A percentile compares a stretch with the other conserved stretches of the same genome.
Evolutionary conservation across 2,113 vertebrate species (phyloP).

Genomic region (Brachyhypopomus gauderio): DNA sequence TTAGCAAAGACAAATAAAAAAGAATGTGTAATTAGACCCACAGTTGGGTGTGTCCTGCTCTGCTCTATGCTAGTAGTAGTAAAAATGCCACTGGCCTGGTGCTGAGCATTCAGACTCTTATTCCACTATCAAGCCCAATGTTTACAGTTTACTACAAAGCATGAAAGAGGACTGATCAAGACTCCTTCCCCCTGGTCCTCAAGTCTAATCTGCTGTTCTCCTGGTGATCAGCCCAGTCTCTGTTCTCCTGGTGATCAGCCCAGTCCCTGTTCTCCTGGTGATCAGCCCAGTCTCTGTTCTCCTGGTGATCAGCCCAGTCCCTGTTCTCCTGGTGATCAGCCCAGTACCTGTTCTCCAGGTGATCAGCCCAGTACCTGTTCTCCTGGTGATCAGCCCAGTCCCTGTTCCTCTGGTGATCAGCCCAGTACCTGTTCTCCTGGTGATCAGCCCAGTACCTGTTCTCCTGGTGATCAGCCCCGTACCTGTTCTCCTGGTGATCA

Average conservation of each 20-base stretch:
- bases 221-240: constrained; percentile 60
- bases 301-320: constrained; percentile 60
- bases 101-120: not conserved
- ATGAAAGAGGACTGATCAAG: constrained; percentile 74
- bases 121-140: constrained; percentile 26
- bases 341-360: constrained; percentile 59
- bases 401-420: too few species aligned
- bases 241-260: constrained; percentile 64
- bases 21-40: not conserved
- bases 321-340: constrained; percentile 64
- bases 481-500: constrained; percentile 62
- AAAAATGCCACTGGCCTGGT: too few species aligned
- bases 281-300: constrained; percentile 64
- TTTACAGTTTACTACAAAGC: constrained; percentile 74
- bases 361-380: constrained; percentile 64
- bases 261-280: constrained; percentile 61
- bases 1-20: too few species aligned
- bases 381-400: constrained; percentile 61
- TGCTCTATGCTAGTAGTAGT: not conserved
- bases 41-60: not conserved
- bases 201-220: constrained; percentile 58
- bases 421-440: constrained; percentile 62
- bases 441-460: constrained; percentile 63
- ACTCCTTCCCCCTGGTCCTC: constrained; percentile 55
- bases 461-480: constrained; percentile 61